These are phyloP conservation scores for Muntiacus reevesi DNA, from an alignment of 2,113 vertebrate genomes.

Conservation along the genomic window DNA sequence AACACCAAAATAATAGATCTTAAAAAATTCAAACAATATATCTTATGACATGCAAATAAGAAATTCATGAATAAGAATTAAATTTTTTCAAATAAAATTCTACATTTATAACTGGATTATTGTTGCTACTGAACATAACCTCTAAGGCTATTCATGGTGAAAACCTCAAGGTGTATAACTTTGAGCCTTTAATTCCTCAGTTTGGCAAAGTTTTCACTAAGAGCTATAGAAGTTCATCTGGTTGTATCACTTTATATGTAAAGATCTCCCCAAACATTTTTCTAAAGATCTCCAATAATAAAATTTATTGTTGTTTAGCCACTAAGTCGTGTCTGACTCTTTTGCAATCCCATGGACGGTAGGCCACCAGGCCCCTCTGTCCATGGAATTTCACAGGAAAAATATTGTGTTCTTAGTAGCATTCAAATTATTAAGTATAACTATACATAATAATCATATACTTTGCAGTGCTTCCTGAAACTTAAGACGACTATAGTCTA, in stretches of 20 bases:
- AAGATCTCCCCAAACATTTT: neutral
- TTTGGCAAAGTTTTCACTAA: neutral
- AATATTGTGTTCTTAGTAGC: neutral
- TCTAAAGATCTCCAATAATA: neutral
- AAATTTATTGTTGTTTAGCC: neutral
- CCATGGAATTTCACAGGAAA: neutral
- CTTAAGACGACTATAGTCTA: neutral
- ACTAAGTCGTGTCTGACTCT: neutral
- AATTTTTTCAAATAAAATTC: conserved; percentile 15
- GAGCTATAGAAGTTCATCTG: neutral
- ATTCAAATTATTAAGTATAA: neutral
- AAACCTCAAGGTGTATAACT: neutral
- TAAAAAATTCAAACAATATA: conserved; percentile 47
- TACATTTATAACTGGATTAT: neutral
- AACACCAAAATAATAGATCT: conserved; percentile 45
- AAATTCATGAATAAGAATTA: conserved; percentile 28
- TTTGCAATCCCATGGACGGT: neutral
- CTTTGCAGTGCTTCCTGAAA: neutral
- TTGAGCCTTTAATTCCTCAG: neutral
- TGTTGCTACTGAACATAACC: neutral
- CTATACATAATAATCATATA: neutral
- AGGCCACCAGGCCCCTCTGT: too few relatives aligned
- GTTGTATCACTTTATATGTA: neutral
- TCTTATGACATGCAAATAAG: neutral
- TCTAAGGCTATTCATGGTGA: neutral